Conservation (phyloP, 2,888 invertebrate genomes). For the Aleiodes testaceus region DNA sequence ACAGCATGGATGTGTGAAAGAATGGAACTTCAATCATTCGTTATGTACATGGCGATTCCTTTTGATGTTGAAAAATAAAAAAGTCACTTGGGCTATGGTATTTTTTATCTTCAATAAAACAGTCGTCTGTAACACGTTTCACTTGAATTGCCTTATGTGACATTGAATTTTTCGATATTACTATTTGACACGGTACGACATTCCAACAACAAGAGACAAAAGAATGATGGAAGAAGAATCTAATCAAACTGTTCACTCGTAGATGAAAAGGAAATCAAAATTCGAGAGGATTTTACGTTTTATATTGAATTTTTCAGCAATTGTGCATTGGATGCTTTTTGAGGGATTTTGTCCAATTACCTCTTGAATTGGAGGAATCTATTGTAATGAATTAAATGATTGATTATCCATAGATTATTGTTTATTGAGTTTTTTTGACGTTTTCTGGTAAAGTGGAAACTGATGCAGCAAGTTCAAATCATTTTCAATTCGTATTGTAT, state of each 20-base stretch:
- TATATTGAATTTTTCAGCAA: too few relatives aligned
- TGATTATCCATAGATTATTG: too few relatives aligned
- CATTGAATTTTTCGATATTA: conserved; percentile 16
- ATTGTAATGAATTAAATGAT: too few relatives aligned
- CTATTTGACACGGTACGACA: not conserved
- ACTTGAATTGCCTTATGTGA: conserved; percentile 3
- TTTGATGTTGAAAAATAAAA: not conserved
- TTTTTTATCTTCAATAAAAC: conserved; percentile 8
- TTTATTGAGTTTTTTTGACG: too few relatives aligned
- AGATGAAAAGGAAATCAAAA: too few relatives aligned
- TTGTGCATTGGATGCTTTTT: too few relatives aligned
- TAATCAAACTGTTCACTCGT: not conserved
- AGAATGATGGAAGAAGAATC: not conserved
- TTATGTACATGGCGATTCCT: conserved; percentile 7
- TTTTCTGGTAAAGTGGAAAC: too few relatives aligned
- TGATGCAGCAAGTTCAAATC: too few relatives aligned
- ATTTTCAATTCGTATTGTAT: too few relatives aligned
- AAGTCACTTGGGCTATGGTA: not conserved
- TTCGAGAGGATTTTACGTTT: too few relatives aligned
- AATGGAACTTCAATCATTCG: conserved; percentile 15
- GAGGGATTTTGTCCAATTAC: too few relatives aligned
- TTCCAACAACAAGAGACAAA: not conserved
- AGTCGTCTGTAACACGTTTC: conserved; percentile 1
- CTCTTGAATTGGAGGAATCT: too few relatives aligned
- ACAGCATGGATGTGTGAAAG: conserved; percentile 30